phyloP scores from a whole-genome alignment of 2,113 vertebrate genomes.

The Hemicordylus capensis region DNA sequence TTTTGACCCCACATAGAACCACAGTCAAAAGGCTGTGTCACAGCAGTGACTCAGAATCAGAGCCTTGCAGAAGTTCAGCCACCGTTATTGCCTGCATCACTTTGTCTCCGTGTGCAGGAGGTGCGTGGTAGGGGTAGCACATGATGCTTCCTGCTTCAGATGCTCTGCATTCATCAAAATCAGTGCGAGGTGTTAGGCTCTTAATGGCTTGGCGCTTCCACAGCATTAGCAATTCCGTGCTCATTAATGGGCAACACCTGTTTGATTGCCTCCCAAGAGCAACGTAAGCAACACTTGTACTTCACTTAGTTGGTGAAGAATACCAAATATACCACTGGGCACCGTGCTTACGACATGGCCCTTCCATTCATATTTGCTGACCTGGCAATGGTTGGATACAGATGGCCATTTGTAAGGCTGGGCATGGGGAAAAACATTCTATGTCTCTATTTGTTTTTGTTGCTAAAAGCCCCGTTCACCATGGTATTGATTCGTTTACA shows the following conservation, averaged over 20 bases:
- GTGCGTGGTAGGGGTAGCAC: slow-evolving; percentile 11
- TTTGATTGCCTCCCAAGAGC: not conserved
- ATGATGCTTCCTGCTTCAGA: not conserved
- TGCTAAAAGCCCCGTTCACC: too few relatives aligned
- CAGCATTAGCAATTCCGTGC: not conserved
- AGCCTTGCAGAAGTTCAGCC: not conserved
- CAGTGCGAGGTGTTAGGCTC: not conserved
- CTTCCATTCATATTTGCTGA: not conserved
- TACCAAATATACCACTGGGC: not conserved
- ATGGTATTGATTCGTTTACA: too few relatives aligned
- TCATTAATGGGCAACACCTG: slow-evolving; percentile 31
- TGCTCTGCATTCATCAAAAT: slow-evolving; percentile 37
- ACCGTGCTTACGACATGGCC: not conserved
- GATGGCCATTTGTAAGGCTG: not conserved
- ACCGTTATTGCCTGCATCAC: too few relatives aligned
- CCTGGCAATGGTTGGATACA: not conserved
- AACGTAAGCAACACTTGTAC: not conserved
- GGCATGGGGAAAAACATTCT: too few relatives aligned
- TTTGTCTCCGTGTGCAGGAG: not conserved
- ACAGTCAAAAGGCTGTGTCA: not conserved
- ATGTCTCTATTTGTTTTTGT: too few relatives aligned
- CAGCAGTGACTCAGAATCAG: not conserved
- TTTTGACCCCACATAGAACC: not conserved
- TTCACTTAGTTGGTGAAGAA: not conserved
- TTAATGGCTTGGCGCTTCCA: slow-evolving; percentile 6